Conservation (phyloP, 2,797 vertebrate species). For the Cichlasoma orientale region DNA sequence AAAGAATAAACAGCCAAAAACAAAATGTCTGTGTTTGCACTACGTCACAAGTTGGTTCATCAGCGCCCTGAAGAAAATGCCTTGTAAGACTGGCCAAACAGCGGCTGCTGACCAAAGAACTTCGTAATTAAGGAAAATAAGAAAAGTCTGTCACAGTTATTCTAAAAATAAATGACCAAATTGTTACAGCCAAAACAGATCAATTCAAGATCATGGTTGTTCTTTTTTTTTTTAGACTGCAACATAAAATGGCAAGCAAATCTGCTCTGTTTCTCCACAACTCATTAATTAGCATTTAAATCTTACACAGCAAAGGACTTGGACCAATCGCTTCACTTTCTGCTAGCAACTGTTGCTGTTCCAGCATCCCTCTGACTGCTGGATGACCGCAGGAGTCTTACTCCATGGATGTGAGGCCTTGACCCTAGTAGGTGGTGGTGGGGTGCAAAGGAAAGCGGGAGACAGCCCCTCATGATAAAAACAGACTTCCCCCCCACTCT, state of each 20-base stretch:
- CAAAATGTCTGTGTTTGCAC: neutral
- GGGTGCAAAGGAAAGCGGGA: constrained; percentile 83
- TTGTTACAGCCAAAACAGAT: constrained; percentile 17
- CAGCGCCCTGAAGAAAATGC: neutral
- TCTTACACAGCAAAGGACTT: constrained; percentile 20
- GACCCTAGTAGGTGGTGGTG: constrained; percentile 74
- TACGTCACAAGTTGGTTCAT: neutral
- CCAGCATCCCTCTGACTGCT: constrained; percentile 81
- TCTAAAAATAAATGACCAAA: constrained; percentile 23
- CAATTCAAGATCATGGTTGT: neutral
- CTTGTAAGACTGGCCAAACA: neutral
- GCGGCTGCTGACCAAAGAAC: neutral
- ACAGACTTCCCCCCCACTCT: constrained; percentile 49
- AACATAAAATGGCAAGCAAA: constrained; percentile 20
- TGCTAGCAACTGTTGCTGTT: constrained; percentile 8
- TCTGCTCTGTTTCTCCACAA: neutral
- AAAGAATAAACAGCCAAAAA: neutral
- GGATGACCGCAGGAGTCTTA: constrained; percentile 87
- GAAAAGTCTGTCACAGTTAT: constrained; percentile 8
- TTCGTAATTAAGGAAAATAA: constrained; percentile 6
- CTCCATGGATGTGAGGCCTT: constrained; percentile 89
- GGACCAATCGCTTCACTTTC: constrained; percentile 18
- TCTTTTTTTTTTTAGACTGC: neutral
- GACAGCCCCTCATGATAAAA: constrained; percentile 91
- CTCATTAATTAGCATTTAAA: neutral